Base-by-base conservation (phyloP, 1,140 invertebrate species). In the Xylocopa sonorina region DNA sequence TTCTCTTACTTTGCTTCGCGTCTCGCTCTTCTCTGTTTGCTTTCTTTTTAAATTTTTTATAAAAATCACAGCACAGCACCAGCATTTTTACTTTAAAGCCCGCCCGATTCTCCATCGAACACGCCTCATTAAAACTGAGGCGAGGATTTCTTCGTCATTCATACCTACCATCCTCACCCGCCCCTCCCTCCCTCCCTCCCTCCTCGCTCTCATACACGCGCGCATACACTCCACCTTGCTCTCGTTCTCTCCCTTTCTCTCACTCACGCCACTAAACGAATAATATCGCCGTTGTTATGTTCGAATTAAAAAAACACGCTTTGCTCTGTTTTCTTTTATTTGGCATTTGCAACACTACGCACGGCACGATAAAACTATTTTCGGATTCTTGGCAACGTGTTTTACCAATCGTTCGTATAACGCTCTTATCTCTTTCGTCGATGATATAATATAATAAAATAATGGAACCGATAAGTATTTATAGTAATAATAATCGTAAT, bases 41-140 rank as follows among this genome's bases (percentile, higher is more conserved):
- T 67, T 34, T 84, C 85, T 80, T 79, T 60, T 83, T 84, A n/a
- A n/a, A 80, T 73, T 84, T 88, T 90, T 88, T 91, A 91, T 89
- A 91, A 92, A 92, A 91, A 92, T 91, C 91, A 91, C 91, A 92
- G 91, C 90, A 89, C 91, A 90, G 90, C 91, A 90, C 89, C 90
- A 91, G 90, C 89, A 88, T 90, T 90, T 90, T 90, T 90, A 89
- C 88, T 89, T 88, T 89, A 88, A 90, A 91, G 87, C 88, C 89
- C 86, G 90, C 86, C 88, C 87, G 78, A 80, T 77, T 80, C 83
- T 90, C 87, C 85, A 82, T 87, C 81, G 80, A 81, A 53, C 81
- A 85, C 84, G 87, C 81, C 89, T 79, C 89, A 90, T 87, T 90
- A 91, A 90, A 91, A 92, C 87, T 90, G 89, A 90, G 84, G 83